Base-by-base conservation (phyloP, 2,888 invertebrate species). In the Tetragonisca angustula region DNA sequence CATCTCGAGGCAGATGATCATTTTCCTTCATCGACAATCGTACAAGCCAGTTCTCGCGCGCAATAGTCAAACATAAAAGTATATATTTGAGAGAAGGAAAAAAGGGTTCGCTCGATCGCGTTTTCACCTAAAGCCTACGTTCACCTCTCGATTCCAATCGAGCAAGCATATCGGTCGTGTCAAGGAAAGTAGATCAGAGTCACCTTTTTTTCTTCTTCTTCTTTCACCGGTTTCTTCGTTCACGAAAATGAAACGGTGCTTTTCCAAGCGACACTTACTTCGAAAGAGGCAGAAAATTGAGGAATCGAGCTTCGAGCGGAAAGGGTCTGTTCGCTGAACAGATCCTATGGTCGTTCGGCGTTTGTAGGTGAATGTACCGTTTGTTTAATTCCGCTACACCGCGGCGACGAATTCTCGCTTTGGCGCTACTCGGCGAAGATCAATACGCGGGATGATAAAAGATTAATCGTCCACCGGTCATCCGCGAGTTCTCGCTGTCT, bases 291-390 rank as follows among this genome's bases (percentile, higher is more conserved):
- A 19, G 73, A 79, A n/a, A n/a, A 56, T 62, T 27, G 17, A n/a
- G 43, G 13, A 50, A 59, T n/a, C 43, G 59, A 61, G 67, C 24
- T n/a, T 49, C 64, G 79, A 43, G 2, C 43, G 9, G 62, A 59
- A 79, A 64, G 56, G 69, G 50, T 52, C 52, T 65, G n/a, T 56
- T 59, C 69, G 59, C 59, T 54, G 64, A 69, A 74, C 32, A 32
- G 70, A 82, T 74, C 64, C 74, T 59, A 74, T 74, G 81, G 68
- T 36, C 54, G 73, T 80, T 59, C 59, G 64, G 83, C 61, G 27
- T 84, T 84, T 84, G 71, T 84, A 83, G 83, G 78, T 78, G 84
- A 84, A 83, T 78, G 83, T 83, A 84, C 83, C 84, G 84, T 84
- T 84, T 78, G 75, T 69, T 75, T 78, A 67, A 83, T 83, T 84